These are phyloP conservation scores for Eriosoma lanigerum DNA, from an alignment of 1,140 invertebrate species.

Conservation along the genomic window DNA sequence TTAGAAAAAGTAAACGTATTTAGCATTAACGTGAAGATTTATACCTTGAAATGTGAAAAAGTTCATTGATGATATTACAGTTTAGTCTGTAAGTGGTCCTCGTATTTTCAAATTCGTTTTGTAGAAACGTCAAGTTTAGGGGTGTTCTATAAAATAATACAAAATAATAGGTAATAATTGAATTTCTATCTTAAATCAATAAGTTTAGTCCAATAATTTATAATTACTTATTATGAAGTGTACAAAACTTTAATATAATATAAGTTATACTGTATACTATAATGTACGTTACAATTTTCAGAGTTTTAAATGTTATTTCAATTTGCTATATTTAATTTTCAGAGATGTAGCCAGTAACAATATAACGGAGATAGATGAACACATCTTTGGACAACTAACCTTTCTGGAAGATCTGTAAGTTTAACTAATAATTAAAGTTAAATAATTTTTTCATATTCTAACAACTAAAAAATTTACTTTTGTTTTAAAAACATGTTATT, in stretches of 20 bases:
- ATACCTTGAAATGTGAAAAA: not conserved
- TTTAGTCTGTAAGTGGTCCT: not conserved
- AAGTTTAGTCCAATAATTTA: not conserved
- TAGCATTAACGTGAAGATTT: not conserved
- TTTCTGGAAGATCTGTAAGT: slow-evolving; percentile 63
- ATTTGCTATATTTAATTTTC: slow-evolving; percentile 54
- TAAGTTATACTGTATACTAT: too few species aligned
- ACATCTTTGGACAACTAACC: slow-evolving; percentile 59
- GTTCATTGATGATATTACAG: slow-evolving; percentile 4
- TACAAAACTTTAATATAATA: too few species aligned
- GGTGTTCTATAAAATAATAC: too few species aligned
- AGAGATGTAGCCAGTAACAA: slow-evolving; percentile 61
- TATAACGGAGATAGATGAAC: slow-evolving; percentile 59
- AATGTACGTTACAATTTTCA: too few species aligned
- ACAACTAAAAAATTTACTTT: too few species aligned
- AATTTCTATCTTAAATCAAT: slow-evolving; percentile 4
- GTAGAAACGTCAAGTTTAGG: too few species aligned
- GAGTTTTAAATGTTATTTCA: too few species aligned
- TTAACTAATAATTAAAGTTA: too few species aligned
- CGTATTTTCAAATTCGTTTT: slow-evolving; percentile 22
- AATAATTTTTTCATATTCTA: too few species aligned
- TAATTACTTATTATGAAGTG: slow-evolving; percentile 6
- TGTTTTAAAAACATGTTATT: too few species aligned
- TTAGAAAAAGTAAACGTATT: not conserved
- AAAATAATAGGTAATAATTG: not conserved